Evolutionary conservation across 2,113 vertebrate genomes (phyloP).

Genomic region (Halcyon senegalensis): DNA sequence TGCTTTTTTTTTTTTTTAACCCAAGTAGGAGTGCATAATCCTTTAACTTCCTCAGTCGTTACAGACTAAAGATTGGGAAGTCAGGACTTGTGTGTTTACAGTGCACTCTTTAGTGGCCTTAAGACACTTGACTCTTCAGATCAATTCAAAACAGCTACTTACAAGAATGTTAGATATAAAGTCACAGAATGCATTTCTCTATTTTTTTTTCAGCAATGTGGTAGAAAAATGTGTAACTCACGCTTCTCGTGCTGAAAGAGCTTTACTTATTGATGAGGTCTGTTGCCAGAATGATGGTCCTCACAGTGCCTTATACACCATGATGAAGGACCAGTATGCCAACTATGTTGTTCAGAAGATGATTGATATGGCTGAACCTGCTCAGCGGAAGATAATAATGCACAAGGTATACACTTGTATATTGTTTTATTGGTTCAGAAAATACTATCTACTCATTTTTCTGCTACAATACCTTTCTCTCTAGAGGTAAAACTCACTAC

Average conservation of each 20-base stretch:
- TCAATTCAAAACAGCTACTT: not conserved
- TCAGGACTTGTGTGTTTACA: fast-evolving
- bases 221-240: constrained; percentile 98
- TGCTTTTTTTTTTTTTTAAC: not conserved
- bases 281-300: constrained; percentile 98
- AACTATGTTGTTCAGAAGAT: constrained; percentile 99
- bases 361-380: constrained; percentile 98
- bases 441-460: fast-evolving
- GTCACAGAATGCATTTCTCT: not conserved
- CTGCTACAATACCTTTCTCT: not conserved
- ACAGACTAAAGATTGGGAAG: not conserved
- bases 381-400: constrained; percentile 98
- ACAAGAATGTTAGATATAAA: not conserved
- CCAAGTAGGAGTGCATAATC: not conserved
- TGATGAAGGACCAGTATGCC: constrained; percentile 99
- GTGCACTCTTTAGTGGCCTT: fast-evolving
- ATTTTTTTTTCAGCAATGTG: constrained; percentile 84
- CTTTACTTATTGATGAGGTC: constrained; percentile 94
- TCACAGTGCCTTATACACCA: constrained; percentile 99
- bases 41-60: not conserved
- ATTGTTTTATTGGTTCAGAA: not conserved
- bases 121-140: not conserved
- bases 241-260: constrained; percentile 94
- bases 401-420: constrained; percentile 87
- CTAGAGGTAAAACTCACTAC: not conserved